Base-by-base conservation (phyloP, 2,888 invertebrate species). In the Allolobophora icterica region DNA sequence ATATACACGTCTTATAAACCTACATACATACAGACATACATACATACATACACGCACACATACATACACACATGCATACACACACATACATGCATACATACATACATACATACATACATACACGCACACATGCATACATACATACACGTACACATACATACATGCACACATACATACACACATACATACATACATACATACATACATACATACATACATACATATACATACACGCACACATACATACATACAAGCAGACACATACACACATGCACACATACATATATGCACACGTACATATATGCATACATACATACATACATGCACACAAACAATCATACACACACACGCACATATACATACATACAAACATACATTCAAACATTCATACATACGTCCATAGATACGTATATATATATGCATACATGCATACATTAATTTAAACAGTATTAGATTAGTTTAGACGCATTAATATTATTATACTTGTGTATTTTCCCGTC, bases 31-130 rank as follows among this genome's bases (percentile, higher is more conserved):
- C 71, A 71, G 30, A n/a, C 71, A n/a, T n/a, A 71, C 52, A 52
- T 52, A 24, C 52, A 24, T 52, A 52, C 52, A 52, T 24, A 52
- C 52, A 24, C 11, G 24, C 24, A 52, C 11, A 52, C 24, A 52
- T 52, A 8, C 52, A 52, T 52, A 24, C 52, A 15, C 24, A 24
- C 52, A 52, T 52, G 24, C 24, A 52, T 45, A 38, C 38, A 45
- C 45, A 45, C 13, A 45, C 45, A 45, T 52, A 24, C 52, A 15
- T 52, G 24, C n/a, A 71, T 71, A 71, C 71, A 71, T 71, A n/a
- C 71, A 71, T 71, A n/a, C 71, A 71, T n/a, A n/a, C 71, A 71
- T 71, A n/a, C n/a, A 71, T 71, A 71, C 71, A n/a, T 71, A 11
- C 71, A 71, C n/a, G n/a, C 71, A n/a, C n/a, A n/a, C n/a, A 71